Evolutionary conservation across 2,888 invertebrate species (phyloP).

Genomic region (Aphidius colemani): DNA sequence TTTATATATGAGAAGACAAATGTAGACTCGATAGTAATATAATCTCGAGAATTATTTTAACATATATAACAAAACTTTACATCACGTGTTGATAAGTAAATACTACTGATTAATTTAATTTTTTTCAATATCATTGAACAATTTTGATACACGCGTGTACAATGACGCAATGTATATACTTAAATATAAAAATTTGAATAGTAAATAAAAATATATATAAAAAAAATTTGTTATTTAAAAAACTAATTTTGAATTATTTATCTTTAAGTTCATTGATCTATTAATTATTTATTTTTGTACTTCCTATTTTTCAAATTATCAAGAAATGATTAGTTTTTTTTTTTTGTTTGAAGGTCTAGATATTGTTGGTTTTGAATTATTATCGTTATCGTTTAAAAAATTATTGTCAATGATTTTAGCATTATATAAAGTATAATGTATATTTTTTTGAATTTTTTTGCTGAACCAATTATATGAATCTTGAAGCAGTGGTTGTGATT

Average conservation of each 20-base stretch:
- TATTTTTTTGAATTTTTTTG: neutral
- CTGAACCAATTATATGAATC: constrained; percentile 7
- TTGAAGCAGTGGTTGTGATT: neutral
- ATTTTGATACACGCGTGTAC: neutral
- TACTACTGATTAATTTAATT: too few species aligned
- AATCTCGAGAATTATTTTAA: too few species aligned
- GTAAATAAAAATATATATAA: too few species aligned
- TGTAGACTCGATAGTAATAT: too few species aligned
- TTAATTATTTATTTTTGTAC: neutral
- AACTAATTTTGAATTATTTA: too few species aligned
- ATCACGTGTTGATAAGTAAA: too few species aligned
- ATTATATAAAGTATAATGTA: neutral
- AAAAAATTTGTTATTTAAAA: too few species aligned
- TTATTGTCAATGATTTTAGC: neutral
- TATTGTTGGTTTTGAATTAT: neutral
- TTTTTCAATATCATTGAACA: too few species aligned
- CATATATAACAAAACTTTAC: too few species aligned
- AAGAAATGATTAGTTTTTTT: neutral
- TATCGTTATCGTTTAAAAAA: too few species aligned
- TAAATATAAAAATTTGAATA: neutral
- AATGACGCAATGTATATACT: neutral
- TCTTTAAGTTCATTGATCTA: too few species aligned
- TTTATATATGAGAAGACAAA: too few species aligned
- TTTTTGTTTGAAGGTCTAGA: neutral
- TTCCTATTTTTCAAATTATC: neutral